Percentiles rank a stretch among this genome's conserved stretches.
Conservation (phyloP, 2,113 vertebrate genomes). For the Neogobius melanostomus region DNA sequence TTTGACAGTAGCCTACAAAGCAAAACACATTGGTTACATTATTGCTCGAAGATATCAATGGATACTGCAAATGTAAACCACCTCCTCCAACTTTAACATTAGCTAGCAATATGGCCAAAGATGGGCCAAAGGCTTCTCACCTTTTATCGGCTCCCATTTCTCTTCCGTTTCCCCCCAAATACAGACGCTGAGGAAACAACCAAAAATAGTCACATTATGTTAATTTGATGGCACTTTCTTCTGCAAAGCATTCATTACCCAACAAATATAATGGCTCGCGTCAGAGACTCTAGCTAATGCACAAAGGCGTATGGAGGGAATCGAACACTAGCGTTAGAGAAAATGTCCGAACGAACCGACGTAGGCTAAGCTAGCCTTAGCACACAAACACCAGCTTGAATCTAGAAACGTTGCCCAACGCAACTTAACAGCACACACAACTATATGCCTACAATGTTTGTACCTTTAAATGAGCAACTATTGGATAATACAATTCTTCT, state of each 20-base stretch:
- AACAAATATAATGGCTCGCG: too few species aligned
- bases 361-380: not conserved
- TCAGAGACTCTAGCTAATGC: too few species aligned
- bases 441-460: not conserved
- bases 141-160: slow-evolving; percentile 94
- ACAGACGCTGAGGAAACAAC: not conserved
- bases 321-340: not conserved
- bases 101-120: not conserved
- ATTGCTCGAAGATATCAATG: too few species aligned
- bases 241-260: too few species aligned
- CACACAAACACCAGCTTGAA: not conserved
- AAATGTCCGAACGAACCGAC: not conserved
- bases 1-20: not conserved
- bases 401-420: not conserved
- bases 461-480: not conserved
- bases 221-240: too few species aligned
- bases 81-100: not conserved
- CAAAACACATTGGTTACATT: not conserved
- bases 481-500: slow-evolving; percentile 23
- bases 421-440: slow-evolving; percentile 31
- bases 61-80: not conserved
- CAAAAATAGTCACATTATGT: not conserved
- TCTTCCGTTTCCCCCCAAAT: slow-evolving; percentile 4
- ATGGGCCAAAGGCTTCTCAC: slow-evolving; percentile 77
- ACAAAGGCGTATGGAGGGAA: too few species aligned